phyloP scores from a whole-genome alignment of 2,888 invertebrate genomes.

The Synanthedon formicaeformis region DNA sequence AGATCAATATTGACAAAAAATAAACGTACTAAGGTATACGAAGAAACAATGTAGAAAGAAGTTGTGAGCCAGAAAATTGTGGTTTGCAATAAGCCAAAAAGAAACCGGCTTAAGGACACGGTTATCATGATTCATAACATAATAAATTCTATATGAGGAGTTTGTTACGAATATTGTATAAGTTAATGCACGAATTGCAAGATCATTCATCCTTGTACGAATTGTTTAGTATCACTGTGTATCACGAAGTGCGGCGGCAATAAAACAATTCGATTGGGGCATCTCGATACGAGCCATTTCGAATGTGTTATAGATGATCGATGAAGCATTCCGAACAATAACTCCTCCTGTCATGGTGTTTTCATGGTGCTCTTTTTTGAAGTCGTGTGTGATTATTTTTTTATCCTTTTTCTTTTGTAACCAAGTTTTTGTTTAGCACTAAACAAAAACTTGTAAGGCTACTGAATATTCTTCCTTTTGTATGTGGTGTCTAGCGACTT shows the following conservation, averaged over 20 bases:
- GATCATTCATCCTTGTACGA: conserved; percentile 8
- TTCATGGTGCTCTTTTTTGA: conserved; percentile 7
- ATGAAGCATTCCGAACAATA: conserved; percentile 11
- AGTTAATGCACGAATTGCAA: conserved; percentile 1
- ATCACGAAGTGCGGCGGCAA: conserved; percentile 3
- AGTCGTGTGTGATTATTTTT: background rate
- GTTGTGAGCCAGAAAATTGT: no score
- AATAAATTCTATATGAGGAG: background rate
- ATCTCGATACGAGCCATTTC: conserved; percentile 11
- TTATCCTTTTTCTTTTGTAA: background rate
- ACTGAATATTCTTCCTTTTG: background rate
- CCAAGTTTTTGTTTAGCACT: no score
- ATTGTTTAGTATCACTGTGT: background rate
- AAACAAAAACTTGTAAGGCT: background rate
- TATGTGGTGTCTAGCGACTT: no score
- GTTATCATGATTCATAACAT: background rate
- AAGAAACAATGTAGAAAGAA: no score
- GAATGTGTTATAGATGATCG: conserved; percentile 13
- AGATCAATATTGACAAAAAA: no score
- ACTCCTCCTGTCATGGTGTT: conserved; percentile 6
- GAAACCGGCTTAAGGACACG: no score
- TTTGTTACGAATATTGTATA: conserved; percentile 7
- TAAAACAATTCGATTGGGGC: conserved; percentile 7
- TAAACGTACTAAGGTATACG: no score
- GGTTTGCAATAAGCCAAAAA: no score